A percentile compares a stretch with the other conserved stretches of the same genome.
phyloP scores from a whole-genome alignment of 2,113 vertebrate species.

The Phocoena phocoena region DNA sequence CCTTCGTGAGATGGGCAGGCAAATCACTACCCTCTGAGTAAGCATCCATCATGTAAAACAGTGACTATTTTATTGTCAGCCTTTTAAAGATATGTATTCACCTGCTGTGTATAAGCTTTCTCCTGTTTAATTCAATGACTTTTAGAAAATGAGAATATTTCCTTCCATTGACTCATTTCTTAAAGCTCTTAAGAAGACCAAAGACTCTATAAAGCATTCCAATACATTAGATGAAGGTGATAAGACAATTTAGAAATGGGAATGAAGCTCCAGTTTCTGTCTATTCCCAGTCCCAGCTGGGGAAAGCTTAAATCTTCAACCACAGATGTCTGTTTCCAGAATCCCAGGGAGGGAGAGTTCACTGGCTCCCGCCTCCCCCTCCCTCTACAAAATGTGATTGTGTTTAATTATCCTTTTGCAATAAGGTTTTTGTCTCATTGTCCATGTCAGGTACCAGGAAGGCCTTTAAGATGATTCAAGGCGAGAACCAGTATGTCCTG shows the following conservation, averaged over 20 bases:
- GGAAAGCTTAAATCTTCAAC: background rate
- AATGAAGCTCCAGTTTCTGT: background rate
- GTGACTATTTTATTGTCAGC: conserved; percentile 67
- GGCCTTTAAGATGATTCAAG: background rate
- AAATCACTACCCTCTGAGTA: conserved; percentile 25
- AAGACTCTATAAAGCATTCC: conserved; percentile 49
- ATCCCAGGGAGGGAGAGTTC: background rate
- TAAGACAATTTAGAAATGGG: conserved; percentile 55
- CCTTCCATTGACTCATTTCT: conserved; percentile 60
- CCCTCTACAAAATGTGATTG: background rate
- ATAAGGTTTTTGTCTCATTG: background rate
- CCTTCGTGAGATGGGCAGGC: conserved; percentile 23
- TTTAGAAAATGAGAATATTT: conserved; percentile 74
- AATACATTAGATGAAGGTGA: conserved; percentile 30
- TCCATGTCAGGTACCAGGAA: background rate
- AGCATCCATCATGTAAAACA: background rate
- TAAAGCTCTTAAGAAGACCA: conserved; percentile 72
- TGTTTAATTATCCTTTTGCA: background rate
- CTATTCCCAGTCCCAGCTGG: background rate
- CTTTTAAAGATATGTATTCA: conserved; percentile 59
- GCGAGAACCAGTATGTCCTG: background rate
- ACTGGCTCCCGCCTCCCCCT: fast-evolving
- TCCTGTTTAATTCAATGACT: conserved; percentile 78
- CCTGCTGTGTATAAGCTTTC: conserved; percentile 51
- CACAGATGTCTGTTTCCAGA: conserved; percentile 1